These are phyloP conservation scores for Lepidurus arcticus DNA, from an alignment of 1,140 invertebrate species.

Conservation along the genomic window DNA sequence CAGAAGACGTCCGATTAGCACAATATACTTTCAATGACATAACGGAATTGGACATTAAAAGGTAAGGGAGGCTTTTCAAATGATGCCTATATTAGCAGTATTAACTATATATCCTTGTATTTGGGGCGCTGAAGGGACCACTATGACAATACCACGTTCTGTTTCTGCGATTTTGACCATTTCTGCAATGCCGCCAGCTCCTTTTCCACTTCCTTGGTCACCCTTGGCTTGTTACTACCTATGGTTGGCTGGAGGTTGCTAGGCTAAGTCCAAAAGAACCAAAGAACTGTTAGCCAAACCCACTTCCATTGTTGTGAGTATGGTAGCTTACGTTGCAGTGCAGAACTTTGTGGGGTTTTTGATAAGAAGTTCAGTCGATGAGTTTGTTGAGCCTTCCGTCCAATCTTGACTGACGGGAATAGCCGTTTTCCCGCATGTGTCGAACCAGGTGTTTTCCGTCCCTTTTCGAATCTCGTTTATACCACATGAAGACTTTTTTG, in stretches of 20 bases:
- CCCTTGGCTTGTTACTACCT: conserved; percentile 8
- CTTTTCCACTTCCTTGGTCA: background rate
- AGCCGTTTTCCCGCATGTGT: background rate
- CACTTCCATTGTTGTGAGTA: no score
- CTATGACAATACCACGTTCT: conserved; percentile 77
- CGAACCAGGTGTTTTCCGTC: conserved; percentile 13
- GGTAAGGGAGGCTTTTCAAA: conserved; percentile 46
- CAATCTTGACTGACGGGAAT: background rate
- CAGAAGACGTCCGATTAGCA: conserved; percentile 67
- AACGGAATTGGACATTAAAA: conserved; percentile 75
- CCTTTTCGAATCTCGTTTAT: background rate
- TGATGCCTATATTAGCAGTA: conserved; percentile 21
- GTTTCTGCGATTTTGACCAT: conserved; percentile 86
- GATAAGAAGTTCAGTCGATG: background rate
- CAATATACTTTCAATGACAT: conserved; percentile 85
- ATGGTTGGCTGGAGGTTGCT: conserved; percentile 17
- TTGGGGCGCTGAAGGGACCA: conserved; percentile 57
- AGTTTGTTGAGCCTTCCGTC: background rate
- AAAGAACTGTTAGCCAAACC: background rate
- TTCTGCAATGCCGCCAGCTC: conserved; percentile 61
- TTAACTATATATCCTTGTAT: conserved; percentile 40
- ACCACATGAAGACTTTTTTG: background rate
- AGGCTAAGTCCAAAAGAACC: background rate
- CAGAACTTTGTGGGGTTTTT: no score
- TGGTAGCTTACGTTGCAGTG: no score